These are phyloP conservation scores for Bujurquina vittata DNA, from an alignment of 2,113 vertebrate species.

Conservation along the genomic window DNA sequence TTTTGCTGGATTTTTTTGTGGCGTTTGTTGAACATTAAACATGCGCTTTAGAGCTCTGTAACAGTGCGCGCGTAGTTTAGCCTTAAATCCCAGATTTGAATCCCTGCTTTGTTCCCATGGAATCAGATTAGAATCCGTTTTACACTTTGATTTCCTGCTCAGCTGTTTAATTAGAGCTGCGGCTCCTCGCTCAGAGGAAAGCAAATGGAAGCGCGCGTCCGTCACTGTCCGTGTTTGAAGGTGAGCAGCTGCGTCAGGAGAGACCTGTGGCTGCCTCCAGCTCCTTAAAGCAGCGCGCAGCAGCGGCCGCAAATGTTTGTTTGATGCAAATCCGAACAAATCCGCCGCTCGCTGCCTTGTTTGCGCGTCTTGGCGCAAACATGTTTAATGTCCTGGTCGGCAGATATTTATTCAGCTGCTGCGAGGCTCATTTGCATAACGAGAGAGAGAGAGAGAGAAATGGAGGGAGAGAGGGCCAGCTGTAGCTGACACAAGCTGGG, in stretches of 20 bases:
- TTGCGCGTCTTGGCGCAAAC: conserved; percentile 75
- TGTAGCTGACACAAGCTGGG: conserved; percentile 25
- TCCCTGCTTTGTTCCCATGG: background rate
- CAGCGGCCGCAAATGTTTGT: conserved; percentile 75
- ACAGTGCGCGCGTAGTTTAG: background rate
- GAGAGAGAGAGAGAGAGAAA: background rate
- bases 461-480: background rate
- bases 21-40: too few species aligned
- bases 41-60: background rate
- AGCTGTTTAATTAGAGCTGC: background rate
- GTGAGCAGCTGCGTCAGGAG: conserved; percentile 65
- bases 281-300: conserved; percentile 62
- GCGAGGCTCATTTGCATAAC: conserved; percentile 65
- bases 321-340: conserved; percentile 79
- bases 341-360: conserved; percentile 67
- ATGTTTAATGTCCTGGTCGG: conserved; percentile 59
- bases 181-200: conserved; percentile 6
- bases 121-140: conserved; percentile 4
- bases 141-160: background rate
- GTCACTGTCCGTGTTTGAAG: conserved; percentile 2
- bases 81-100: background rate
- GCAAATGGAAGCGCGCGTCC: background rate
- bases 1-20: background rate
- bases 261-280: conserved; percentile 35
- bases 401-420: conserved; percentile 82